phyloP scores from a whole-genome alignment of 2,113 vertebrate species.

The Amphiprion percula region DNA sequence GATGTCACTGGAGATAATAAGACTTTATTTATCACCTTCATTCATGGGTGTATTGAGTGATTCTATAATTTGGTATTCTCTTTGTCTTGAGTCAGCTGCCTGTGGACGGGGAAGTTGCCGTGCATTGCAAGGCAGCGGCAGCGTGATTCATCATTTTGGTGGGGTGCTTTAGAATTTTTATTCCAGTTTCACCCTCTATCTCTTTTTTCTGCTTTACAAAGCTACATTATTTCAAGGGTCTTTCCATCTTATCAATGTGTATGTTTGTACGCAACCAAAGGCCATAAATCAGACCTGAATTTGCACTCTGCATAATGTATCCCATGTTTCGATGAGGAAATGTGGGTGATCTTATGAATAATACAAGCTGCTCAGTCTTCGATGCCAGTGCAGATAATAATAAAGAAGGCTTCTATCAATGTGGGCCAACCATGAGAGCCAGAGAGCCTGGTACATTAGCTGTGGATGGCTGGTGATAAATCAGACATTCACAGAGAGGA shows the following conservation, averaged over 20 bases:
- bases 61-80: slow-evolving; percentile 63
- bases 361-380: slow-evolving; percentile 88
- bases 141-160: slow-evolving; percentile 69
- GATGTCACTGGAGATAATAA: slow-evolving; percentile 51
- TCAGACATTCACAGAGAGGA: slow-evolving; percentile 82
- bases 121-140: slow-evolving; percentile 27
- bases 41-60: slow-evolving; percentile 53
- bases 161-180: slow-evolving; percentile 39
- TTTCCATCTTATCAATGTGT: slow-evolving; percentile 71
- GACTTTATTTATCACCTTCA: slow-evolving; percentile 51
- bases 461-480: slow-evolving; percentile 90
- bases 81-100: slow-evolving; percentile 69
- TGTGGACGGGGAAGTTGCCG: slow-evolving; percentile 40
- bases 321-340: slow-evolving; percentile 76
- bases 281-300: slow-evolving; percentile 90
- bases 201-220: slow-evolving; percentile 21
- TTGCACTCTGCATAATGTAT: slow-evolving; percentile 93
- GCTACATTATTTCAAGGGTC: slow-evolving; percentile 51
- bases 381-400: slow-evolving; percentile 92
- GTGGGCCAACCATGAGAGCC: slow-evolving; percentile 88
- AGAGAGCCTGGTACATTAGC: slow-evolving; percentile 92
- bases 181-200: slow-evolving; percentile 29
- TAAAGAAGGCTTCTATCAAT: slow-evolving; percentile 83
- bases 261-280: slow-evolving; percentile 87
- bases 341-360: slow-evolving; percentile 94